Evolutionary conservation across 1,140 invertebrate species (phyloP).

Genomic region (Hypsibius dujardini): DNA sequence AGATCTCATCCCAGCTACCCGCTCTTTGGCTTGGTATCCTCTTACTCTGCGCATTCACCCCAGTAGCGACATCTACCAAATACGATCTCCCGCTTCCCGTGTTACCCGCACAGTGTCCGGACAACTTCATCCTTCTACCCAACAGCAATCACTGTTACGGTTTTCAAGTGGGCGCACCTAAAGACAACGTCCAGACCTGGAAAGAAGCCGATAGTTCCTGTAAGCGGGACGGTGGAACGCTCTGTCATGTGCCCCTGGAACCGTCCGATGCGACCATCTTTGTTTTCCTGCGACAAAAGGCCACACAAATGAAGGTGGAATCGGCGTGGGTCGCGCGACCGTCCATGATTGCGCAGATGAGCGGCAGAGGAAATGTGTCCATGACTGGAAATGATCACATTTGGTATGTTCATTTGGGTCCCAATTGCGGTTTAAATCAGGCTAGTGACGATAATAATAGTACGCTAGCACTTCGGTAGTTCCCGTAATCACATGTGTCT

Average conservation of each 20-base stretch:
- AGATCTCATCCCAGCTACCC: too few relatives aligned
- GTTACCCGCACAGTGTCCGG: neutral
- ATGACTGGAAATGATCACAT: too few relatives aligned
- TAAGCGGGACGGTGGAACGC: neutral
- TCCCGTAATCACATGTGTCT: too few relatives aligned
- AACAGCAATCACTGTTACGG: neutral
- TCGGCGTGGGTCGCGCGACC: slow-evolving; percentile 1
- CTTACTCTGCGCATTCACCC: too few relatives aligned
- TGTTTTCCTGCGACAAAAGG: neutral
- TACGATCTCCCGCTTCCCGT: neutral
- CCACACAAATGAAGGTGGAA: neutral
- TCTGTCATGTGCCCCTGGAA: neutral
- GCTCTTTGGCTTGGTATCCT: too few relatives aligned
- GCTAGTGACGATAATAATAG: too few relatives aligned
- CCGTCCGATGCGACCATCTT: neutral
- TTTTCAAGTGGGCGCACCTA: neutral
- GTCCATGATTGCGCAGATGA: too few relatives aligned
- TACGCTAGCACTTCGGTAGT: neutral
- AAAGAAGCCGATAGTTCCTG: neutral
- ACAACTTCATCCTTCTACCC: slow-evolving; percentile 4
- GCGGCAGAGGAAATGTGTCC: too few relatives aligned
- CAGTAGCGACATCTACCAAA: neutral
- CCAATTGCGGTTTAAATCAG: too few relatives aligned
- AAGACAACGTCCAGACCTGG: neutral
- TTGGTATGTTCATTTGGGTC: too few relatives aligned